A percentile compares a stretch with the other conserved stretches of the same genome.
Conservation (phyloP, 2,888 invertebrate species). For the Prosopocoilus inquinatus region DNA sequence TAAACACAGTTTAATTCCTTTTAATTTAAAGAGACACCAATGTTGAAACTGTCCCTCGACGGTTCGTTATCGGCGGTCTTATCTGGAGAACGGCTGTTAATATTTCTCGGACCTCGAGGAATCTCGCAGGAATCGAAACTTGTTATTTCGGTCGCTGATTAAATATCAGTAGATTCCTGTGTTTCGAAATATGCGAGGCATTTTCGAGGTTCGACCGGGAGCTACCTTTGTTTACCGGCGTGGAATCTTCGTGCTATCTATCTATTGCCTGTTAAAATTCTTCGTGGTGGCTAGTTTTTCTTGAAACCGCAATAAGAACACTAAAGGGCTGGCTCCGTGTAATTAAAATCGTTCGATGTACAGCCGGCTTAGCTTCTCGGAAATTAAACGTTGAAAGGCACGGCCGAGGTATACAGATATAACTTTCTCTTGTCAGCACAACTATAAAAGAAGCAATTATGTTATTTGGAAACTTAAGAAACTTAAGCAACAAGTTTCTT, state of each 20-base stretch:
- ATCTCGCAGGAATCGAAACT: constrained; percentile 8
- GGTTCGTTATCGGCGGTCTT: constrained; percentile 12
- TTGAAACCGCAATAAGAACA: constrained; percentile 24
- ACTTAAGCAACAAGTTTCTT: too few relatives aligned
- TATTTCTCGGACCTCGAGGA: constrained; percentile 14
- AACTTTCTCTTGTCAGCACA: too few relatives aligned
- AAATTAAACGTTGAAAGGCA: constrained; percentile 7
- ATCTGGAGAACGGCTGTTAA: constrained; percentile 11
- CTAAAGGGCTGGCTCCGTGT: constrained; percentile 19
- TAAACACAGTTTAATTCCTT: constrained; percentile 15
- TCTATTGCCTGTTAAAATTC: constrained; percentile 33
- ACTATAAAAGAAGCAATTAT: too few relatives aligned
- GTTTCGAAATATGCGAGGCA: constrained; percentile 21
- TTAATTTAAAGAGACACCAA: constrained; percentile 16
- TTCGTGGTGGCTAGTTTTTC: constrained; percentile 25
- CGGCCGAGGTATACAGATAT: too few relatives aligned
- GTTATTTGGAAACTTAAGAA: too few relatives aligned
- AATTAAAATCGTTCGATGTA: constrained; percentile 24
- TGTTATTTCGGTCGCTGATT: constrained; percentile 14
- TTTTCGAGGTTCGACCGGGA: constrained; percentile 16
- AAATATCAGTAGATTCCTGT: constrained; percentile 15
- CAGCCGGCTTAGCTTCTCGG: constrained; percentile 12
- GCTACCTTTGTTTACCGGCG: constrained; percentile 24
- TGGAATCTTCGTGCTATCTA: constrained; percentile 21
- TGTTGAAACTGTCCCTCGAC: constrained; percentile 7